Evolutionary conservation across 2,113 vertebrate species (phyloP).

Genomic region (Brevimyrus niger): DNA sequence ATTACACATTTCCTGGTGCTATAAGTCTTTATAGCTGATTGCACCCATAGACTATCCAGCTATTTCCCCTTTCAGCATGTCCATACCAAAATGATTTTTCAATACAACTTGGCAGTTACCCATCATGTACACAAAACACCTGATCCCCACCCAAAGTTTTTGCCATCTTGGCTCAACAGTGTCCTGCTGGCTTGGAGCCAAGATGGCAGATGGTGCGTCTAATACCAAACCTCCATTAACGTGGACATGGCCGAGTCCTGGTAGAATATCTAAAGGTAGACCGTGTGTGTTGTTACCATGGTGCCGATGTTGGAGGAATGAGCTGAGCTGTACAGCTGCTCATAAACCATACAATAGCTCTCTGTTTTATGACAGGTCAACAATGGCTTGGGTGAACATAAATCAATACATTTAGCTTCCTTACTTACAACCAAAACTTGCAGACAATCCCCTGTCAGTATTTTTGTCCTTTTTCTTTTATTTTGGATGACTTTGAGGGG

Average conservation of each 20-base stretch:
- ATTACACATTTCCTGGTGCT: neutral
- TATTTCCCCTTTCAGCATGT: neutral
- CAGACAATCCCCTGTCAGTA: neutral
- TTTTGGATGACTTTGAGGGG: neutral
- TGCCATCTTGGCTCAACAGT: constrained; percentile 44
- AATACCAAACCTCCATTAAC: constrained; percentile 42
- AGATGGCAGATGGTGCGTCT: constrained; percentile 58
- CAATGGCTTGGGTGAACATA: neutral
- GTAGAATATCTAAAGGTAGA: constrained; percentile 14
- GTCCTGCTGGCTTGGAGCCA: constrained; percentile 51
- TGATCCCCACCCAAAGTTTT: neutral
- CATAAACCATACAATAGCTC: neutral
- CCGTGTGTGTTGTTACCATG: constrained; percentile 32
- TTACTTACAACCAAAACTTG: neutral
- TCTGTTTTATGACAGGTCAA: neutral
- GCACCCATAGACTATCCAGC: neutral
- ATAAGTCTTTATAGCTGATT: neutral
- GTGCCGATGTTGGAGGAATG: constrained; percentile 23
- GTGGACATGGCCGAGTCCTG: constrained; percentile 42
- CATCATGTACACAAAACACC: neutral
- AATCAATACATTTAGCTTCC: neutral
- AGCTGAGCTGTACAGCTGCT: constrained; percentile 1
- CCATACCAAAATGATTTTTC: neutral
- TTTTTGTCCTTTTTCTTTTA: neutral
- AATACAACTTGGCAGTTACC: neutral